Conservation (phyloP, 2,797 vertebrate genomes). For the Ceyx erithaca region DNA sequence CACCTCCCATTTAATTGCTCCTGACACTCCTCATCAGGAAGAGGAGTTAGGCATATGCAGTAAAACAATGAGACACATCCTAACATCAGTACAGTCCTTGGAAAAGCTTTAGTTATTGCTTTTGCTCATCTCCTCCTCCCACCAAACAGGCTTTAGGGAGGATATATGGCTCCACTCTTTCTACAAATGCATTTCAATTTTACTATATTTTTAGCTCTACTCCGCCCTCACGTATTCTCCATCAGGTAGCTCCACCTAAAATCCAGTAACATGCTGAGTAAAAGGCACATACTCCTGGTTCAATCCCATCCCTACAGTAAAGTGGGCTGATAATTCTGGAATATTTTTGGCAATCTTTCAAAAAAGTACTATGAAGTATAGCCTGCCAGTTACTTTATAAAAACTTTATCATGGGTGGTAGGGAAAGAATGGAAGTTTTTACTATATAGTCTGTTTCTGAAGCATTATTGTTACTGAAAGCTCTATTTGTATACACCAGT, state of each 20-base stretch:
- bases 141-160: background rate
- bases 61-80: background rate
- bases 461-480: background rate
- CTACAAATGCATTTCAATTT: background rate
- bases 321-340: background rate
- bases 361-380: background rate
- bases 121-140: background rate
- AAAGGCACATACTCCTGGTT: background rate
- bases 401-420: background rate
- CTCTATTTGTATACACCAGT: background rate
- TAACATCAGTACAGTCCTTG: background rate
- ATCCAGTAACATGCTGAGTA: background rate
- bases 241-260: background rate
- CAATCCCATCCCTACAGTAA: background rate
- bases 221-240: background rate
- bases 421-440: background rate
- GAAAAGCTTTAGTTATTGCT: background rate
- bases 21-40: background rate
- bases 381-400: background rate
- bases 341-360: background rate
- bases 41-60: background rate
- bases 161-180: background rate
- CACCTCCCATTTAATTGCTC: background rate
- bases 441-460: background rate
- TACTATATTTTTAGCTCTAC: background rate